phyloP scores from a whole-genome alignment of 2,888 invertebrate species.

The Alloscopus bannaensis region DNA sequence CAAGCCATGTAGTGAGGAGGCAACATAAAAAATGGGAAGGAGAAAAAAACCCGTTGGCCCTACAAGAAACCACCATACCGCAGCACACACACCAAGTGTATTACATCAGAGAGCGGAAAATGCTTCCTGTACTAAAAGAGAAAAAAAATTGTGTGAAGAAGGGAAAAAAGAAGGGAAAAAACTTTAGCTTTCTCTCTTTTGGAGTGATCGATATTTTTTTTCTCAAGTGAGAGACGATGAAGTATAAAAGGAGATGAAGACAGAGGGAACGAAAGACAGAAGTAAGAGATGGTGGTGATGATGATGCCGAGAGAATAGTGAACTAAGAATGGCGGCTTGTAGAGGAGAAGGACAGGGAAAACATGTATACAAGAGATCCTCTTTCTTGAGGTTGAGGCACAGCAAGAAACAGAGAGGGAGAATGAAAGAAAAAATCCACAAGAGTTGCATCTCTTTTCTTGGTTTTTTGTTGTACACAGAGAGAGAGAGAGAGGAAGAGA shows the following conservation, averaged over 20 bases:
- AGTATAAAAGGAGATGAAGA: conserved; percentile 9
- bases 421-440: too few species aligned
- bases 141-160: background rate
- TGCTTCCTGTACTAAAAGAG: background rate
- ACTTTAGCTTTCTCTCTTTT: background rate
- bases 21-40: conserved; percentile 68
- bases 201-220: background rate
- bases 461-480: too few species aligned
- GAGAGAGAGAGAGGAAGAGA: too few species aligned
- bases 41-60: conserved; percentile 79
- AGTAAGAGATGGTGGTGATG: conserved; percentile 43
- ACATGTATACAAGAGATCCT: background rate
- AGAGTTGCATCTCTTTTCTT: too few species aligned
- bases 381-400: background rate
- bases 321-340: too few species aligned
- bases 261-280: conserved; percentile 23
- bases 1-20: conserved; percentile 48
- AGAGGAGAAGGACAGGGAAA: too few species aligned
- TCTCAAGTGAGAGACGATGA: conserved; percentile 8
- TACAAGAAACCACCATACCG: conserved; percentile 78
- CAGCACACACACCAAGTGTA: too few species aligned
- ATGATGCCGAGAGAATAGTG: conserved; percentile 47
- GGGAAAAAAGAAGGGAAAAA: background rate
- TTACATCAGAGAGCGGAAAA: conserved; percentile 75
- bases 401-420: too few species aligned